Evolutionary conservation across 1,140 invertebrate species (phyloP).

Genomic region (Eriosoma lanigerum): DNA sequence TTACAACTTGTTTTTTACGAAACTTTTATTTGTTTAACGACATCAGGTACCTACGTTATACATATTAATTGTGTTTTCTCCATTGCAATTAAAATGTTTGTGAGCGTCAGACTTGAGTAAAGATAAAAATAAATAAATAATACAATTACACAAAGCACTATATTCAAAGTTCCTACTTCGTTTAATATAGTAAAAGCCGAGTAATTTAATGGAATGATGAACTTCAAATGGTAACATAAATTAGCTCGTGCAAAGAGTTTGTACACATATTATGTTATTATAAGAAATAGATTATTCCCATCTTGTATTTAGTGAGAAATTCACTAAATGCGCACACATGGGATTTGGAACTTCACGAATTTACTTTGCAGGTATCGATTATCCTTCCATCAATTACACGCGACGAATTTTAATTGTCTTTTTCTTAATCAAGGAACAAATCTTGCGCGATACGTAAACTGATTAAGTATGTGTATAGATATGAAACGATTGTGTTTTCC

Average conservation of each 20-base stretch:
- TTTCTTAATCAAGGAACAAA: not conserved
- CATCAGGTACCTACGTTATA: too few relatives aligned
- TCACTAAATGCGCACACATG: not conserved
- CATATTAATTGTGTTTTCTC: too few relatives aligned
- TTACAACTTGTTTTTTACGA: too few relatives aligned
- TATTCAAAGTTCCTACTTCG: not conserved
- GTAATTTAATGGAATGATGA: slow-evolving; percentile 29
- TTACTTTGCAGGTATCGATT: not conserved
- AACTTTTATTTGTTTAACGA: too few relatives aligned
- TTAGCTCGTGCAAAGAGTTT: not conserved
- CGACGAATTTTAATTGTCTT: slow-evolving; percentile 15
- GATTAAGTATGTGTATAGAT: too few relatives aligned
- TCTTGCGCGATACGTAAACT: not conserved
- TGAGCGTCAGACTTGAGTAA: not conserved
- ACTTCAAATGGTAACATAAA: slow-evolving; percentile 31
- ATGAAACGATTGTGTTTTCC: too few relatives aligned
- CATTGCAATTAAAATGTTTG: not conserved
- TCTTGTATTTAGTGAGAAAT: slow-evolving; percentile 14
- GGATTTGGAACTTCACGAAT: not conserved
- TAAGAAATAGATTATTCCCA: not conserved
- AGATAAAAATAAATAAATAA: not conserved
- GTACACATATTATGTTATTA: too few relatives aligned
- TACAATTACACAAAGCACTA: too few relatives aligned
- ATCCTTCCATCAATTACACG: not conserved
- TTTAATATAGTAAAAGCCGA: slow-evolving; percentile 21